Evolutionary conservation across 2,113 vertebrate genomes (phyloP).

Genomic region (Arothron firmamentum): DNA sequence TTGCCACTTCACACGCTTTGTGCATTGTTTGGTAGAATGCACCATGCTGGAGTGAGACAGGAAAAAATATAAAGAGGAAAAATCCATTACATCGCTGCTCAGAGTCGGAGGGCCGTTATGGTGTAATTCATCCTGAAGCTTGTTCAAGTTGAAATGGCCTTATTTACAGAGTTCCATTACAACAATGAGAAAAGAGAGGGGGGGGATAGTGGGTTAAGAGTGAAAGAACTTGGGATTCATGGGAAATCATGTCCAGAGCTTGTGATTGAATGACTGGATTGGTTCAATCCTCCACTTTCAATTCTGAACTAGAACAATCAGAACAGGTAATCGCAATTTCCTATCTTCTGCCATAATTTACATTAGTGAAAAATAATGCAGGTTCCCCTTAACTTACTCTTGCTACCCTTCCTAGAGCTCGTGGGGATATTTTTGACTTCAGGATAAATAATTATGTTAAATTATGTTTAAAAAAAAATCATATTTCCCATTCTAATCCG

Average conservation of each 20-base stretch:
- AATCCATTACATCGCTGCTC: conserved; percentile 60
- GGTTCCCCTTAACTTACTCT: too few relatives aligned
- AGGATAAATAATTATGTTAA: too few relatives aligned
- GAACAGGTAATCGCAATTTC: background rate
- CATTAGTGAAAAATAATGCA: too few relatives aligned
- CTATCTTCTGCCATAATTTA: too few relatives aligned
- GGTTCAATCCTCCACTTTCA: background rate
- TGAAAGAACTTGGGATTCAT: conserved; percentile 25
- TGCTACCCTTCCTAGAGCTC: too few relatives aligned
- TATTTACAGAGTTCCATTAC: conserved; percentile 66
- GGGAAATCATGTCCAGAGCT: conserved; percentile 31
- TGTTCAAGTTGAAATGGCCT: conserved; percentile 61
- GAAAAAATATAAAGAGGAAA: conserved; percentile 39
- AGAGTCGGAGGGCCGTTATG: conserved; percentile 49
- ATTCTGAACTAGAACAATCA: background rate
- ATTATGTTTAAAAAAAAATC: too few relatives aligned
- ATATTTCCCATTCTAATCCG: too few relatives aligned
- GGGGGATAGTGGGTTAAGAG: conserved; percentile 3
- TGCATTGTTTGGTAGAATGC: conserved; percentile 34
- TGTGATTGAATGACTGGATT: conserved; percentile 37
- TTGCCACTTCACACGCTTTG: conserved; percentile 31
- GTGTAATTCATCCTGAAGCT: conserved; percentile 66
- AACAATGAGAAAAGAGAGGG: conserved; percentile 35
- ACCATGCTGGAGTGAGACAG: conserved; percentile 22
- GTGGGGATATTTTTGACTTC: too few relatives aligned